Percentiles rank a stretch among this genome's conserved stretches.
phyloP scores from a whole-genome alignment of 2,797 vertebrate species.

The Poecilia picta region DNA sequence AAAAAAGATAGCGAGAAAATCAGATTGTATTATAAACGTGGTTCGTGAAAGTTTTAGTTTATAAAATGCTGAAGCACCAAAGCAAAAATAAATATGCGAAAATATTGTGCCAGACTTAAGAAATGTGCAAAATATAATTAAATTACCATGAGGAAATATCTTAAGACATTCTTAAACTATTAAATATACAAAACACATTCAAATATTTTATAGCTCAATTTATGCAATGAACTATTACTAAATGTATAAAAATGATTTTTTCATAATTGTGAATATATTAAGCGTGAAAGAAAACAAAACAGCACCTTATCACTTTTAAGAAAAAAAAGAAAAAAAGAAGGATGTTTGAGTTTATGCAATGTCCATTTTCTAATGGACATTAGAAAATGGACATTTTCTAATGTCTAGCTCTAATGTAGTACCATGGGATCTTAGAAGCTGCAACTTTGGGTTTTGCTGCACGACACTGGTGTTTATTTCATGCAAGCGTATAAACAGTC shows the following conservation, averaged over 20 bases:
- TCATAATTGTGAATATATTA: neutral
- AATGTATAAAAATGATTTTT: neutral
- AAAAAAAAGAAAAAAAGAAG: neutral
- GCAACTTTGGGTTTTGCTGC: conserved; percentile 49
- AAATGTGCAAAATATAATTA: neutral
- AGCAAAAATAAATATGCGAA: neutral
- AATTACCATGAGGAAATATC: too few species aligned
- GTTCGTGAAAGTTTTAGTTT: neutral
- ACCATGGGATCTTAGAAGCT: conserved; percentile 27
- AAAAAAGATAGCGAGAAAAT: conserved; percentile 7
- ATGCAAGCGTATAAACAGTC: conserved; percentile 62
- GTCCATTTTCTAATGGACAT: neutral
- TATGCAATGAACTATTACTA: neutral
- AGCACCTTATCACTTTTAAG: too few species aligned
- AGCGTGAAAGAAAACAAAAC: neutral
- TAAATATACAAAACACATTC: neutral
- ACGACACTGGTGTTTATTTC: conserved; percentile 75
- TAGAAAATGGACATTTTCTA: too few species aligned
- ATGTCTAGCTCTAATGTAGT: conserved; percentile 8
- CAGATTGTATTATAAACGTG: neutral
- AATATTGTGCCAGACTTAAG: neutral
- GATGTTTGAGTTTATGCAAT: neutral
- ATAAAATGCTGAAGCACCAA: neutral
- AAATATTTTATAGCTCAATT: neutral
- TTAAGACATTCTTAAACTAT: neutral